phyloP scores from a whole-genome alignment of 2,797 vertebrate genomes.

The Macropodus opercularis region DNA sequence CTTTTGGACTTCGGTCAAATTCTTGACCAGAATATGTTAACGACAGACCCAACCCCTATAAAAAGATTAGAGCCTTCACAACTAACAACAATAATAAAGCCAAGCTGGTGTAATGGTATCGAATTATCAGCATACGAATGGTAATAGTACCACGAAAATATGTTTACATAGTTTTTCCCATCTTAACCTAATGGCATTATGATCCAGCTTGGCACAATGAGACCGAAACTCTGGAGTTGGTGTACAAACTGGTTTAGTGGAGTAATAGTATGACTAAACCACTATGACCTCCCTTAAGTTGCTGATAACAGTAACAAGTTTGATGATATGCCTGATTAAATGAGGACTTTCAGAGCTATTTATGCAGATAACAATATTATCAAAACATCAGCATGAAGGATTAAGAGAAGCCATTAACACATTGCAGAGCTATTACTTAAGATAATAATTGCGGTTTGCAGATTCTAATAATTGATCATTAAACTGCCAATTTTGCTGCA shows the following conservation, averaged over 20 bases:
- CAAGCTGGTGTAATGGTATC: not conserved
- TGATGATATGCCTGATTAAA: not conserved
- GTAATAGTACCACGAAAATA: not conserved
- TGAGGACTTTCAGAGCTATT: not conserved
- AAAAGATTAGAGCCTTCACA: no score
- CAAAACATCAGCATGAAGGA: not conserved
- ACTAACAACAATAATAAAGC: no score
- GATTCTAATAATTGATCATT: constrained; percentile 37
- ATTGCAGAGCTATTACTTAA: constrained; percentile 16
- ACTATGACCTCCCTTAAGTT: not conserved
- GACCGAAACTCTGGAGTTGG: not conserved
- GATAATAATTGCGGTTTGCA: constrained; percentile 29
- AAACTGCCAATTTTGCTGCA: constrained; percentile 48
- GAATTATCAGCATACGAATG: not conserved
- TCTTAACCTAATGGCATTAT: not conserved
- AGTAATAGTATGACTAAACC: not conserved
- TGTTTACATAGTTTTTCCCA: constrained; percentile 22
- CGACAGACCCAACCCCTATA: no score
- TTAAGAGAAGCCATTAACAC: constrained; percentile 16
- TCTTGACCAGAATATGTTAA: no score
- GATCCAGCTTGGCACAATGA: not conserved
- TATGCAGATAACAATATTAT: not conserved
- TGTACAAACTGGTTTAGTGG: constrained; percentile 1
- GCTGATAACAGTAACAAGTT: constrained; percentile 7
- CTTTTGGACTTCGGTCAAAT: no score